A percentile compares a stretch with the other conserved stretches of the same genome.
Evolutionary conservation across 1,140 invertebrate species (phyloP).

Genomic region (Copidosoma floridanum): DNA sequence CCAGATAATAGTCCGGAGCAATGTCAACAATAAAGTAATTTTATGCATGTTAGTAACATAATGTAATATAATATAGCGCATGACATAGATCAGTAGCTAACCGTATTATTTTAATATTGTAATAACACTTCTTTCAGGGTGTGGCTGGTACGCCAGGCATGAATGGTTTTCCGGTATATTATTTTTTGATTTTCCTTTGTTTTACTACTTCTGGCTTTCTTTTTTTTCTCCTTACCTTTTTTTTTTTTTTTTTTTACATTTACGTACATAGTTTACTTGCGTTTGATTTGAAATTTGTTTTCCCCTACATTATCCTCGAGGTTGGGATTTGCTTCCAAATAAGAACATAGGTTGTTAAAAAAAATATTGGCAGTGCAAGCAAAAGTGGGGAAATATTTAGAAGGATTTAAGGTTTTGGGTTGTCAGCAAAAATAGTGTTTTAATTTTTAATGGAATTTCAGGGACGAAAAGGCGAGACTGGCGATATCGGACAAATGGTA

Average conservation of each 20-base stretch:
- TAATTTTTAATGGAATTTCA: constrained; percentile 59
- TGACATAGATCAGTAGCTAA: constrained; percentile 32
- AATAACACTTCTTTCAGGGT: constrained; percentile 69
- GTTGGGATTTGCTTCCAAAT: constrained; percentile 37
- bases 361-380: constrained; percentile 36
- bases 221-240: background rate
- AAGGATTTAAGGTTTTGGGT: background rate
- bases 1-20: too few species aligned
- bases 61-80: too few species aligned
- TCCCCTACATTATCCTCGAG: constrained; percentile 5
- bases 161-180: constrained; percentile 85
- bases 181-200: constrained; percentile 56
- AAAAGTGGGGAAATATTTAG: constrained; percentile 10
- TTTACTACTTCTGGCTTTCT: constrained; percentile 28
- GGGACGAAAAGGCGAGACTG: constrained; percentile 62
- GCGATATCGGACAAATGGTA: constrained; percentile 10
- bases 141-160: constrained; percentile 75
- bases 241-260: background rate
- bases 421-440: background rate
- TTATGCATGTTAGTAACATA: background rate
- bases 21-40: too few species aligned
- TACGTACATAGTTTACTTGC: background rate
- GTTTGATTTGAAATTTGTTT: background rate
- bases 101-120: constrained; percentile 50
- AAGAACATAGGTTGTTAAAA: constrained; percentile 11